A percentile compares a stretch with the other conserved stretches of the same genome.
These are phyloP conservation scores for Platygyra sinensis DNA, from an alignment of 64 coral and sea anemone genomes.

Conservation along the genomic window DNA sequence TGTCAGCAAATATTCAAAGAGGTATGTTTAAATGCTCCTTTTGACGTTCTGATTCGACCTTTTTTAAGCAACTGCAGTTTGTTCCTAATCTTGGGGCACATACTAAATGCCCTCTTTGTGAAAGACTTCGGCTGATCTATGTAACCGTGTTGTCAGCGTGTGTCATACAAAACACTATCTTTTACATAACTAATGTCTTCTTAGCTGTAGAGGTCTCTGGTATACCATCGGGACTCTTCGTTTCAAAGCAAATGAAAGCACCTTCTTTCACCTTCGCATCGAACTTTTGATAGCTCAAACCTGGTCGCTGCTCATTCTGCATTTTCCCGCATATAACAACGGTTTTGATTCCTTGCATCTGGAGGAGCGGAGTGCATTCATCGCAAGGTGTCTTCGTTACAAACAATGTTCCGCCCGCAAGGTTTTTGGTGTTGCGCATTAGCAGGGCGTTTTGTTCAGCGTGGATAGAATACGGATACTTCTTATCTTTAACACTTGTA, in stretches of 20 bases:
- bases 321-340: conserved; percentile 35
- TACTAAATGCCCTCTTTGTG: too few species aligned
- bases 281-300: conserved; percentile 6
- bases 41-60: too few species aligned
- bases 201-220: too few species aligned
- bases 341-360: conserved; percentile 44
- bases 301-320: not conserved
- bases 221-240: not conserved
- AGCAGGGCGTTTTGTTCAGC: conserved; percentile 80
- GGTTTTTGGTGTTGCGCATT: conserved; percentile 32
- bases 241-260: not conserved
- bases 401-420: conserved; percentile 28
- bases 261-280: not conserved
- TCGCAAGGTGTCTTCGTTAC: conserved; percentile 53
- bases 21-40: too few species aligned
- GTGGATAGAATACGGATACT: conserved; percentile 64
- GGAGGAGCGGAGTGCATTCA: conserved; percentile 54
- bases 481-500: not conserved
- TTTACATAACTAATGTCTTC: too few species aligned
- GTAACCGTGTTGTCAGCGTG: too few species aligned
- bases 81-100: too few species aligned
- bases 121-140: too few species aligned
- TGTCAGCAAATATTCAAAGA: too few species aligned
- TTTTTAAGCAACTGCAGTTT: too few species aligned
- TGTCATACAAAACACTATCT: too few species aligned